Base-by-base conservation (phyloP, 2,888 invertebrate species). In the Melangyna quadrimaculata region DNA sequence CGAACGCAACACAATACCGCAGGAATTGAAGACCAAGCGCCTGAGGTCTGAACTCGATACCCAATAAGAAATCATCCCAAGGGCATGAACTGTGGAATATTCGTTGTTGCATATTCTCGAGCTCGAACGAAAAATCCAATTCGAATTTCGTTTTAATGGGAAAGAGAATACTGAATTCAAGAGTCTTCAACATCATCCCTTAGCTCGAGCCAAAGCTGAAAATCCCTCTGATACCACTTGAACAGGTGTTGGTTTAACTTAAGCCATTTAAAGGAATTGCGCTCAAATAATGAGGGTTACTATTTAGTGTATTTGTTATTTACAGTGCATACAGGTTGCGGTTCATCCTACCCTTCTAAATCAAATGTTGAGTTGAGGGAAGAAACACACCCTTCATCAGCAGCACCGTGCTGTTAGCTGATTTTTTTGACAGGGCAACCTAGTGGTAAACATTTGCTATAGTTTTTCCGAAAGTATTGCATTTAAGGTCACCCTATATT, bases 111-210 rank as follows among this genome's bases (percentile, higher is more conserved):
- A 35, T 48, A 3, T 51, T 35, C 7, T 1, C 14, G 48, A 57
- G 32, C 43, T 61, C 37, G 19, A 65, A 45, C 27, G 35, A 87
- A 83, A 89, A 90, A 91, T 91, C 90, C 90, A 89, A 91, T 90
- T 90, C 89, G 90, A 91, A 91, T 90, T 91, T 74, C 45, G 37
- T 82, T 87, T 87, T 87, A 82, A 87, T 87, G 74, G 78, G 74
- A 87, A 87, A 71, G 81, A 81, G 81, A 86, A 71, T 78, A 55
- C 53, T 57, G 71, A 71, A 71, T 78, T 78, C 48, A 27, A 78
- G 78, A 63, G 48, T 55, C 22, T 22, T 59, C 51, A 65, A 10
- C 59, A 40, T 77, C 80, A 82, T 82, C 87, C 87, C 82, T 81
- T 82, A 74, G 45, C 59, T 69, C 40, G 22, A n/a, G 51, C 32